Base-by-base conservation (phyloP, 92 coral and sea anemone species). In the Porites lobata region DNA sequence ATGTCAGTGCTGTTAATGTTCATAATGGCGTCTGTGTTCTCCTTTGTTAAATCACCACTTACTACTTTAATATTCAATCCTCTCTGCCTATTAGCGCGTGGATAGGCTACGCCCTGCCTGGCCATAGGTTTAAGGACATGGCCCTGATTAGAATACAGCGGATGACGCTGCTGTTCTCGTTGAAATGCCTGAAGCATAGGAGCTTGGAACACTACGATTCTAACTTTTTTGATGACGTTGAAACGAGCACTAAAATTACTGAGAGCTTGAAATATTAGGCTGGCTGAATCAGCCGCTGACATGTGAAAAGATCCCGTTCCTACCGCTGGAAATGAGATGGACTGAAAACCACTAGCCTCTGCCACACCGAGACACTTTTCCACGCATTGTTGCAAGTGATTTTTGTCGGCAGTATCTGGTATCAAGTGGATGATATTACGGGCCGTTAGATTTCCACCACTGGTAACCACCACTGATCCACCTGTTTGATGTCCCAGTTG, bases 271-370 rank as follows among this genome's bases (percentile, higher is more conserved):
- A 93, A 89, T 13, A 88, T 85, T 12, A 90, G 71, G 6, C 75
- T 69, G 47, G 96, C 96, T 6, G 94, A 91, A 18, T 88, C 82
- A 9, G 19, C 78, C 11, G 76, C 88, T 6, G 89, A 69, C 67
- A 89, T 69, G 11, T 85, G 82, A 24, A 67, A 85, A 24, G 74
- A 73, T 72, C 96, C 96, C 7, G 94, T 93, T 4, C 96, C 96
- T 21, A 90, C 64, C 4, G 91, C 92, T 72, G 96, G 96, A 19
- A 93, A 8, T 20, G 94, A 87, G 38, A 93, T 75, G 12, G 92
- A 83, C 50, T 43, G 65, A 69, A 84, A 74, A 18, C 89, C n/a
- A n/a, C n/a, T n/a, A n/a, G n/a, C n/a, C n/a, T n/a, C n/a, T n/a
- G n/a, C n/a, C n/a, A n/a, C n/a, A n/a, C n/a, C 67, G 8, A 93